These are phyloP conservation scores for Thalassoma bifasciatum DNA, from an alignment of 2,113 vertebrate genomes.

Conservation along the genomic window DNA sequence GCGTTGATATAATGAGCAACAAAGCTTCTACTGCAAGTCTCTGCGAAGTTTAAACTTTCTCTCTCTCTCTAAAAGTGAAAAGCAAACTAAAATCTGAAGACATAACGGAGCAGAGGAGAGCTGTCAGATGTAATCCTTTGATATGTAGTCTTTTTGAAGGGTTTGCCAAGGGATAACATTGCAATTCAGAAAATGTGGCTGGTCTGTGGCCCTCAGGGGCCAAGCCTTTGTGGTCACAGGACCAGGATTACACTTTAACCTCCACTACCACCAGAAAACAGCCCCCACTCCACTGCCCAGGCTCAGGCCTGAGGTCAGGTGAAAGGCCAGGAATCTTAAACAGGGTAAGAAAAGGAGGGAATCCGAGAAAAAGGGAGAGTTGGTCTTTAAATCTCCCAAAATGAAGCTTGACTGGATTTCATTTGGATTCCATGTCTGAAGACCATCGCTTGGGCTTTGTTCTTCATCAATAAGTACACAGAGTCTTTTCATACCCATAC, in stretches of 20 bases:
- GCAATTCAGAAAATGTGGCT: conserved; percentile 84
- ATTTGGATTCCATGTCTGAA: conserved; percentile 29
- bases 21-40: not conserved
- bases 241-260: conserved; percentile 87
- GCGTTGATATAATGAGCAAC: conserved; percentile 25
- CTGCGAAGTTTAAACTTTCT: conserved; percentile 12
- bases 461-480: conserved; percentile 25
- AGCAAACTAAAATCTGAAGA: conserved; percentile 11
- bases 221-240: conserved; percentile 84
- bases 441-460: conserved; percentile 21
- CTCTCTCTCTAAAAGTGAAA: not conserved
- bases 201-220: conserved; percentile 80
- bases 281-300: conserved; percentile 30
- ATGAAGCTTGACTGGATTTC: conserved; percentile 49
- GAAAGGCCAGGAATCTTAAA: conserved; percentile 84
- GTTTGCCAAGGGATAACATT: conserved; percentile 74
- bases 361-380: conserved; percentile 57
- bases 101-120: conserved; percentile 46
- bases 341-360: conserved; percentile 43
- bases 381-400: conserved; percentile 55
- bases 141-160: conserved; percentile 64
- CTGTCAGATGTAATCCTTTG: conserved; percentile 67
- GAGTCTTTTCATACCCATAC: not conserved
- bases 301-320: conserved; percentile 78
- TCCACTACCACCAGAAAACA: conserved; percentile 41